Conservation (phyloP, 2,888 invertebrate species). For the Acronicta aceris region DNA sequence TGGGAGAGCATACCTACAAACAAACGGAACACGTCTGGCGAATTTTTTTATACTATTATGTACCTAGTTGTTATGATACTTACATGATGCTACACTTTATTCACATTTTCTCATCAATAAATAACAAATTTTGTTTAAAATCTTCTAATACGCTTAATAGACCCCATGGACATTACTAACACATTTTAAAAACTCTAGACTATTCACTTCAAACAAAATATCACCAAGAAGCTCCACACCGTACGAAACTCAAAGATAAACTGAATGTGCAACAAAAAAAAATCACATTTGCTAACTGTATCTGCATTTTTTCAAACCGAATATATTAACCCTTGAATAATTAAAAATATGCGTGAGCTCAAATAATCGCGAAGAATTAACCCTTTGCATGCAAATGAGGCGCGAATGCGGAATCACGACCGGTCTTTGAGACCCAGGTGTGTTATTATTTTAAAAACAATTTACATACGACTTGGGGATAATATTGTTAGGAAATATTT, state of each 20-base stretch:
- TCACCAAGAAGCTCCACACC: slow-evolving; percentile 62
- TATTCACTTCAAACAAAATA: slow-evolving; percentile 4
- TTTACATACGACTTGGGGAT: slow-evolving; percentile 61
- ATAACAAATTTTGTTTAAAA: no score
- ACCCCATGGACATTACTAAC: background rate
- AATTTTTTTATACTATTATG: no score
- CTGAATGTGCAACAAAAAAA: slow-evolving; percentile 72
- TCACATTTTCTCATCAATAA: slow-evolving; percentile 2
- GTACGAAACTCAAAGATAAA: slow-evolving; percentile 74
- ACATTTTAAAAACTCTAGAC: background rate
- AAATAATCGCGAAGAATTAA: slow-evolving; percentile 87
- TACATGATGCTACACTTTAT: background rate
- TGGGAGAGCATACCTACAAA: no score
- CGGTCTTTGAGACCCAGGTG: slow-evolving; percentile 81
- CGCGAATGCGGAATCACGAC: slow-evolving; percentile 77
- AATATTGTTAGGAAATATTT: slow-evolving; percentile 44
- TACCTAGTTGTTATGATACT: no score
- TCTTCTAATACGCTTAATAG: no score
- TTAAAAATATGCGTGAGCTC: slow-evolving; percentile 88
- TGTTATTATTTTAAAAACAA: slow-evolving; percentile 76
- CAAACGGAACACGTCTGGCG: no score
- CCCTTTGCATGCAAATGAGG: slow-evolving; percentile 86
- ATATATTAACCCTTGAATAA: slow-evolving; percentile 89
- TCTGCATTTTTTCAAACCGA: slow-evolving; percentile 75
- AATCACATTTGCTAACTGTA: slow-evolving; percentile 73